These are phyloP conservation scores for Pristionchus fissidentatus DNA, from an alignment of 2,888 invertebrate species.

Conservation along the genomic window DNA sequence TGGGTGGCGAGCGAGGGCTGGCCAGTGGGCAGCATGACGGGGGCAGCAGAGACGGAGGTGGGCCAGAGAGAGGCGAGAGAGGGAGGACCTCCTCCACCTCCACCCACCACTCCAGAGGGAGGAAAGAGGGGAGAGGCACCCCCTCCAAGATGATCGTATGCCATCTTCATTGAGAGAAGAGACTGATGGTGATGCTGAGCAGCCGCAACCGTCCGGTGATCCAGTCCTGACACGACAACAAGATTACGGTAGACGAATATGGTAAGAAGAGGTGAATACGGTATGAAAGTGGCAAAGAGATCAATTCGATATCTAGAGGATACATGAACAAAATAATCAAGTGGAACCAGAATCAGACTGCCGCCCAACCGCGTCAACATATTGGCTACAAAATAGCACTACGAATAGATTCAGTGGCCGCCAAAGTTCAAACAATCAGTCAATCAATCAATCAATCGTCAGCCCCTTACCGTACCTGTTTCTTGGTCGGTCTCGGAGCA, in stretches of 20 bases:
- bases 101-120: neutral
- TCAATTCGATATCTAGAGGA: too few relatives aligned
- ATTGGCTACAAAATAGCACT: too few relatives aligned
- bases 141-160: conserved; percentile 23
- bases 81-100: neutral
- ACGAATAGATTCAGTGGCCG: too few relatives aligned
- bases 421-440: too few relatives aligned
- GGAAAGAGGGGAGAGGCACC: conserved; percentile 13
- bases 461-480: neutral
- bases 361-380: too few relatives aligned
- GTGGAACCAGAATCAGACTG: too few relatives aligned
- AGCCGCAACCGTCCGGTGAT: conserved; percentile 34
- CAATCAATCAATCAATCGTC: neutral
- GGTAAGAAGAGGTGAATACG: too few relatives aligned
- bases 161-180: conserved; percentile 35
- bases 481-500: conserved; percentile 34
- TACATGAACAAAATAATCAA: too few relatives aligned
- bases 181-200: conserved; percentile 30
- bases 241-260: neutral
- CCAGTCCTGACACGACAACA: neutral
- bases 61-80: conserved; percentile 46
- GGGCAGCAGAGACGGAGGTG: neutral
- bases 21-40: conserved; percentile 20
- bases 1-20: conserved; percentile 32
- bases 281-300: too few relatives aligned